Evolutionary conservation across 2,888 invertebrate species (phyloP).

Genomic region (Flexamia atlantica): DNA sequence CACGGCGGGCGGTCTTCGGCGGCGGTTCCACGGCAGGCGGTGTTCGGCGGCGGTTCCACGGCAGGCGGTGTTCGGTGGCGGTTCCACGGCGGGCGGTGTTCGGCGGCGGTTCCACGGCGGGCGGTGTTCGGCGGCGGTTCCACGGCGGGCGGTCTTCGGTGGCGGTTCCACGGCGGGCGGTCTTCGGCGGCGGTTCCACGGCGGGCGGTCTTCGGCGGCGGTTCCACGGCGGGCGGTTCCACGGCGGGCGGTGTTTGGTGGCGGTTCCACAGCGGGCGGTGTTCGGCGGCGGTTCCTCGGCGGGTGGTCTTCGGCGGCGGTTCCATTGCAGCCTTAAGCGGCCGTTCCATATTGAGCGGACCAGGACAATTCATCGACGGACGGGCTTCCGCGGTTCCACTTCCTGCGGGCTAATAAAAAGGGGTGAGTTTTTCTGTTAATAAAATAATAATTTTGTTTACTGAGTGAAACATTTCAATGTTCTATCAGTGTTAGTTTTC

Average conservation of each 20-base stretch:
- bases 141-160: background rate
- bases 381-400: background rate
- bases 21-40: conserved; percentile 6
- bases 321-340: background rate
- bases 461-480: too few species aligned
- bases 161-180: background rate
- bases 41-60: background rate
- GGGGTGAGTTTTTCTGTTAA: too few species aligned
- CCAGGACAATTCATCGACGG: background rate
- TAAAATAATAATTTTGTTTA: too few species aligned
- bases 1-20: background rate
- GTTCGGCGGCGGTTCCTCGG: background rate
- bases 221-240: conserved; percentile 3
- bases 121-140: background rate
- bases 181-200: background rate
- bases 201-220: background rate
- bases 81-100: background rate
- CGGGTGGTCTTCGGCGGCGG: background rate
- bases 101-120: conserved; percentile 7
- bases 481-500: too few species aligned
- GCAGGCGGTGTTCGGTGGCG: background rate
- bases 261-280: background rate
- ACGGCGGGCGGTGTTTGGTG: background rate
- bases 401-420: too few species aligned
- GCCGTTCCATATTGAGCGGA: too few species aligned